phyloP scores from a whole-genome alignment of 2,797 vertebrate species.

The Takifugu rubripes region DNA sequence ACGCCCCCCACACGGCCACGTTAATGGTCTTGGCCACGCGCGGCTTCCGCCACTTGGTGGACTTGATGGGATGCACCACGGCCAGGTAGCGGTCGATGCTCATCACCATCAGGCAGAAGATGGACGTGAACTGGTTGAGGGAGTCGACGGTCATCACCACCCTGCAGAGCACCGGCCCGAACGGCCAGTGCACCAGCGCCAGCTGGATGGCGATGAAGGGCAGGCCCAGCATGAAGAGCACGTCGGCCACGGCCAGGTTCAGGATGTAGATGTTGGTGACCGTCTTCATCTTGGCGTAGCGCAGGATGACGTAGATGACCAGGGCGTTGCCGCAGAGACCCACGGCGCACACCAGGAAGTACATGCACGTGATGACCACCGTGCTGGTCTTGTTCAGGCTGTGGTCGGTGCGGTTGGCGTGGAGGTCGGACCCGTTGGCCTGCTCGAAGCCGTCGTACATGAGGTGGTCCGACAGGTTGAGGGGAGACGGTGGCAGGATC shows the following conservation, averaged over 20 bases:
- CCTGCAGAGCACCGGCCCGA: conserved; percentile 89
- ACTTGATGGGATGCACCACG: conserved; percentile 94
- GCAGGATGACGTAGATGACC: conserved; percentile 95
- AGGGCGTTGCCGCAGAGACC: conserved; percentile 91
- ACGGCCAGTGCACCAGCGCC: conserved; percentile 93
- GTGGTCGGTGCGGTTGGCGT: conserved; percentile 67
- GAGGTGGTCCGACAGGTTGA: conserved; percentile 71
- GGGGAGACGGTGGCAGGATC: conserved; percentile 69
- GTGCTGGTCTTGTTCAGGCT: conserved; percentile 85
- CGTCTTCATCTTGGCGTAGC: conserved; percentile 98
- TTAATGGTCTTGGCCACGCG: conserved; percentile 91
- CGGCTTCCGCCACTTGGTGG: conserved; percentile 92
- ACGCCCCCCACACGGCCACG: conserved; percentile 87
- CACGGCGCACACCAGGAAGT: conserved; percentile 89
- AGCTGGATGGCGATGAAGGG: conserved; percentile 95
- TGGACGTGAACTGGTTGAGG: conserved; percentile 96
- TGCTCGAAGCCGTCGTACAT: conserved; percentile 68
- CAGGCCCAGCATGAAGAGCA: conserved; percentile 94
- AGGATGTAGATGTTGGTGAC: conserved; percentile 99
- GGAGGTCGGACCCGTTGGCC: conserved; percentile 64
- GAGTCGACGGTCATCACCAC: conserved; percentile 94
- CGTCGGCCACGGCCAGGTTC: conserved; percentile 93
- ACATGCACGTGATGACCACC: conserved; percentile 89
- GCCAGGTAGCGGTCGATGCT: conserved; percentile 94
- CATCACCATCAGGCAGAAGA: conserved; percentile 97